A percentile compares a stretch with the other conserved stretches of the same genome.
phyloP scores from a whole-genome alignment of 2,797 vertebrate genomes.

The Chaetodon trifasciatus region DNA sequence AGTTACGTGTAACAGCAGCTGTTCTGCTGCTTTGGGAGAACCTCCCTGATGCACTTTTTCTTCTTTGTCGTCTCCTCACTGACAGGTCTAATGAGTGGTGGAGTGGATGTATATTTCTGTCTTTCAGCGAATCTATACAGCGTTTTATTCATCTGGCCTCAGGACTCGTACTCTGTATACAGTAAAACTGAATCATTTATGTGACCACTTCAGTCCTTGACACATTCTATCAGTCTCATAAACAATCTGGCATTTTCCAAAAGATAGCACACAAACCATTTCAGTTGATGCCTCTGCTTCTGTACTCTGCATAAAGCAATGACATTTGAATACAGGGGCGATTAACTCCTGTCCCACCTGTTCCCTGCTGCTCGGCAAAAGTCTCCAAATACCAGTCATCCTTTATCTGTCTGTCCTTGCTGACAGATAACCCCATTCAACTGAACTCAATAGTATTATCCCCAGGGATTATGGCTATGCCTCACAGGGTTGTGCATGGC shows the following conservation, averaged over 20 bases:
- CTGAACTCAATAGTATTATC: conserved; percentile 62
- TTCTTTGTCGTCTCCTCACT: too few species aligned
- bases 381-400: conserved; percentile 65
- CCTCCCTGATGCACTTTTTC: too few species aligned
- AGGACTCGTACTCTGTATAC: background rate
- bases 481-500: conserved; percentile 49
- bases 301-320: conserved; percentile 21
- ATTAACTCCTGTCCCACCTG: conserved; percentile 60
- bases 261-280: conserved; percentile 38
- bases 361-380: conserved; percentile 33
- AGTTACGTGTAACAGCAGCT: too few species aligned
- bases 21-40: too few species aligned
- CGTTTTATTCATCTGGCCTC: too few species aligned
- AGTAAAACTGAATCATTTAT: background rate
- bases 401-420: conserved; percentile 63
- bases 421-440: conserved; percentile 74
- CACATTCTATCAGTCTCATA: conserved; percentile 18
- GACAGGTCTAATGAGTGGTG: too few species aligned
- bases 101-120: too few species aligned
- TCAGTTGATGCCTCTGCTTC: conserved; percentile 34
- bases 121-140: too few species aligned
- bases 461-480: conserved; percentile 64
- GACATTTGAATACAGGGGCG: conserved; percentile 57
- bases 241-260: conserved; percentile 30
- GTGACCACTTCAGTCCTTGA: background rate